Conservation (phyloP, 2,888 invertebrate genomes). For the Mythimna lalbum region DNA sequence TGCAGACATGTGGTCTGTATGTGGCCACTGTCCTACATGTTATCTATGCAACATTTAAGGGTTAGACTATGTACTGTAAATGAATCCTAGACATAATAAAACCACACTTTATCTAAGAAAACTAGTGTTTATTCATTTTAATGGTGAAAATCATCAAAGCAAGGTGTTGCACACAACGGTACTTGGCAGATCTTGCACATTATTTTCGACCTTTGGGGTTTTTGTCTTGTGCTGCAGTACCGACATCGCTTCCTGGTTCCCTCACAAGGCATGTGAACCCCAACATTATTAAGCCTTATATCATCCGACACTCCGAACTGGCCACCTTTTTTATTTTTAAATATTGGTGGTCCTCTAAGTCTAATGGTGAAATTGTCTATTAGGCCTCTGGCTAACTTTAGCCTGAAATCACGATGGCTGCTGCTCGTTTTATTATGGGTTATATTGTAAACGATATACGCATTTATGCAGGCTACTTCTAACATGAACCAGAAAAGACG, state of each 20-base stretch:
- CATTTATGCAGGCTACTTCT: slow-evolving; percentile 32
- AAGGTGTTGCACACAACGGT: slow-evolving; percentile 28
- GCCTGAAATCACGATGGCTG: slow-evolving; percentile 36
- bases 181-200: slow-evolving; percentile 34
- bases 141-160: slow-evolving; percentile 21
- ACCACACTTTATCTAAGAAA: slow-evolving; percentile 4
- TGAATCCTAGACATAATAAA: slow-evolving; percentile 11
- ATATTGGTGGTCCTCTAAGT: slow-evolving; percentile 14
- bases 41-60: slow-evolving; percentile 9
- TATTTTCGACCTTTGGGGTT: slow-evolving; percentile 26
- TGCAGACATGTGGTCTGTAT: slow-evolving; percentile 14
- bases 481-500: slow-evolving; percentile 35
- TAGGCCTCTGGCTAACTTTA: slow-evolving; percentile 24
- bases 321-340: slow-evolving; percentile 37
- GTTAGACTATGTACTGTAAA: slow-evolving; percentile 15
- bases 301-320: slow-evolving; percentile 35
- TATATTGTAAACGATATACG: slow-evolving; percentile 35
- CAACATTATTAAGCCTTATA: slow-evolving; percentile 30
- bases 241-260: slow-evolving; percentile 30
- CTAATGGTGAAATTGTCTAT: slow-evolving; percentile 33
- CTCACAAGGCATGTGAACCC: slow-evolving; percentile 31
- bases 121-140: slow-evolving; percentile 6
- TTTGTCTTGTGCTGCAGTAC: slow-evolving; percentile 41
- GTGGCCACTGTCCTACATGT: slow-evolving; percentile 17
- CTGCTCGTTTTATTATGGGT: slow-evolving; percentile 27